phyloP scores from a whole-genome alignment of 2,888 invertebrate species.

The Sipha maydis region DNA sequence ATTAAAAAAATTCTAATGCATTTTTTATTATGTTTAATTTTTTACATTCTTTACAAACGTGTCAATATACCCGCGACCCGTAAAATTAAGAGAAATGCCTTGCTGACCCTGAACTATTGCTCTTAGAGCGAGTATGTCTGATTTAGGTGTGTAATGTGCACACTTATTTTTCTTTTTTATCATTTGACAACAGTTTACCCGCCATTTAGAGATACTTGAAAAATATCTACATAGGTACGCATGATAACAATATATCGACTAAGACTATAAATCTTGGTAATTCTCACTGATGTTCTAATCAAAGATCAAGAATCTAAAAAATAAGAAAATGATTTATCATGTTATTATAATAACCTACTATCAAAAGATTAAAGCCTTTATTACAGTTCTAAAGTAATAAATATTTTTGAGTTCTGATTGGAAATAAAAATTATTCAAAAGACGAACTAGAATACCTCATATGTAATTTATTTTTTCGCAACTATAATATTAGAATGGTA shows the following conservation, averaged over 20 bases:
- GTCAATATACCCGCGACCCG: conserved; percentile 36
- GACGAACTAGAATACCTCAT: neutral
- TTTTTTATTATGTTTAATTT: conserved; percentile 47
- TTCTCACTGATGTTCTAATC: conserved; percentile 33
- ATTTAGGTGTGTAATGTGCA: neutral
- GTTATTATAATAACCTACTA: neutral
- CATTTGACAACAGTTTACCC: conserved; percentile 30
- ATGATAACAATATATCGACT: neutral
- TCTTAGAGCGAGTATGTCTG: conserved; percentile 41
- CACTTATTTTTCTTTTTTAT: conserved; percentile 24
- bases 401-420: neutral
- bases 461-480: neutral
- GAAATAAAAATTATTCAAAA: neutral
- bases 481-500: too few species aligned
- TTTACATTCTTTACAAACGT: conserved; percentile 14
- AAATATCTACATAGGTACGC: neutral
- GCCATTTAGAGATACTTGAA: neutral
- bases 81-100: conserved; percentile 32
- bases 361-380: neutral
- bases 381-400: neutral
- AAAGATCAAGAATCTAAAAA: neutral
- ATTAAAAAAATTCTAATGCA: conserved; percentile 24
- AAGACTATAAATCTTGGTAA: neutral
- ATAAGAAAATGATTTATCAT: neutral
- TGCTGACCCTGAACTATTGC: conserved; percentile 36